phyloP scores from a whole-genome alignment of 2,888 invertebrate genomes.

The Hydriomena furcata region DNA sequence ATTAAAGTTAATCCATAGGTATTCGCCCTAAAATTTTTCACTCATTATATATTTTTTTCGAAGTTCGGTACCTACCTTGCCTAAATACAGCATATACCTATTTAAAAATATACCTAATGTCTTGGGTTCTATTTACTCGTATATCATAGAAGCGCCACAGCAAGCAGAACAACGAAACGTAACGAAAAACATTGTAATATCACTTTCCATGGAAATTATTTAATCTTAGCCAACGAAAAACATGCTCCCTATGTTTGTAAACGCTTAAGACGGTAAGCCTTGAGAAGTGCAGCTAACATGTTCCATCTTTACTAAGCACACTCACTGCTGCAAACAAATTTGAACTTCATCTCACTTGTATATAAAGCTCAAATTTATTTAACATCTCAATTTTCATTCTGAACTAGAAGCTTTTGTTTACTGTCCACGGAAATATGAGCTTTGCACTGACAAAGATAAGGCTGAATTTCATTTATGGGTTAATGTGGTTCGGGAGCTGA shows the following conservation, averaged over 20 bases:
- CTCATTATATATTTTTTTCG: too few relatives aligned
- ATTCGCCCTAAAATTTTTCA: too few relatives aligned
- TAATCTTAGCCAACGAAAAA: constrained; percentile 68
- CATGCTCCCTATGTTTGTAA: constrained; percentile 70
- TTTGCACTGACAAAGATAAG: constrained; percentile 43
- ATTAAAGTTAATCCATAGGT: too few relatives aligned
- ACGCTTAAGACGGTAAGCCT: constrained; percentile 67
- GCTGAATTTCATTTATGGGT: constrained; percentile 42
- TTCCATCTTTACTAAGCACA: constrained; percentile 60
- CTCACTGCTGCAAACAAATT: constrained; percentile 33
- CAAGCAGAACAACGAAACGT: constrained; percentile 36
- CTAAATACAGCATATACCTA: too few relatives aligned
- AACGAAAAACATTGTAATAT: constrained; percentile 47
- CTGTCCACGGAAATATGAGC: constrained; percentile 36
- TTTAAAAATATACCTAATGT: too few relatives aligned
- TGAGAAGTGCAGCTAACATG: constrained; percentile 71
- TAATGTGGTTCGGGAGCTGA: constrained; percentile 57
- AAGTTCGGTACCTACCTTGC: too few relatives aligned
- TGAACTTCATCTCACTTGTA: constrained; percentile 35
- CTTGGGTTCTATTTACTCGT: too few relatives aligned
- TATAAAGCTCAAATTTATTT: constrained; percentile 13
- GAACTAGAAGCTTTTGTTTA: constrained; percentile 7
- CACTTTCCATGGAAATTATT: constrained; percentile 65
- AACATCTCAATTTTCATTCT: background rate
- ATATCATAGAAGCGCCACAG: too few relatives aligned